Base-by-base conservation (phyloP, 2,797 vertebrate species). In the Hemibagrus guttatus region DNA sequence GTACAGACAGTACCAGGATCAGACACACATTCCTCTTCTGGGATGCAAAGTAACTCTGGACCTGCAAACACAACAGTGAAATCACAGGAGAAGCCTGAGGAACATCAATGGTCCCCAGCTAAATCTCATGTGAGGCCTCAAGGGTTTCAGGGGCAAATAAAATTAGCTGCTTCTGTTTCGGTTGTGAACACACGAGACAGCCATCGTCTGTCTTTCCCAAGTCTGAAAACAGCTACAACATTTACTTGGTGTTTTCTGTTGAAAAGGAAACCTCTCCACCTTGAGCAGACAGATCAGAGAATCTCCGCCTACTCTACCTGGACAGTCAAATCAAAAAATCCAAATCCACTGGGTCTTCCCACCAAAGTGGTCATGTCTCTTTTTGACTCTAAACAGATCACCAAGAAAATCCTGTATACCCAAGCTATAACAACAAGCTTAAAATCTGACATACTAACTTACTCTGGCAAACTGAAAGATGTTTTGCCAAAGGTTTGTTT, bases 241-340 rank as follows among this genome's bases (percentile, higher is more conserved):
- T 98, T 97, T 86, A 99, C 98, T 0, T 99, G 98, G 98, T 99
- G 98, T 95, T 99, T 97, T 64, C 92, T 99, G 66, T 95, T 97
- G 93, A 98, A 97, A 93, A 97, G 97, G 89, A 99, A 96, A 91
- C 95, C 97, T 0, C 90, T 98, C 42, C 98, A 97, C 61, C 88
- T 97, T 87, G 95, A 94, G 42, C 98, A 99, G 91, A 95, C 91
- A 0, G 97, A 98, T 93, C 95, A 97, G 90, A 99, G 97, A 91
- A 97, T 94, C 8, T 99, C 98, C 0, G 97, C 97, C 3, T 99
- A 99, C 74, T 95, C 97, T n/a, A 92, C 95, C 3, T 99, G 98
- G 98, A 92, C 95, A 6, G 89, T 97, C 81, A 97, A 91, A 89
- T 88, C 96, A 85, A 96, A 94, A 89, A 97, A 98, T 90, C 97